Percentiles rank a stretch among this genome's conserved stretches.
phyloP scores from a whole-genome alignment of 2,888 invertebrate genomes.

The Polydrusus tereticollis region DNA sequence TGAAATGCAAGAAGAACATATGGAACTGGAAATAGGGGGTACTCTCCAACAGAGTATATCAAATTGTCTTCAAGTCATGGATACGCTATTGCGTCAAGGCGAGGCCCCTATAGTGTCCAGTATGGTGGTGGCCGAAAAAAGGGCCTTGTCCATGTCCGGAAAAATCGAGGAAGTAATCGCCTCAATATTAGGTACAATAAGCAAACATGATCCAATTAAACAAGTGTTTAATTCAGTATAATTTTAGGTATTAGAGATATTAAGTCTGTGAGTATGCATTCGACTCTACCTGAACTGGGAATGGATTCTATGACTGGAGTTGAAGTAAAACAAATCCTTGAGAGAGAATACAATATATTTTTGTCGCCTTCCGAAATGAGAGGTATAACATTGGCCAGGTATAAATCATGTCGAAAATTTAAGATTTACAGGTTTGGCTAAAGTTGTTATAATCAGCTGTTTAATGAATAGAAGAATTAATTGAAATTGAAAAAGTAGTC shows the following conservation, averaged over 20 bases:
- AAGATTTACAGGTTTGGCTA: no score
- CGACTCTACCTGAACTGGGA: slow-evolving; percentile 89
- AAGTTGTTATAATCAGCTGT: no score
- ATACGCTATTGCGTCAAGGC: slow-evolving; percentile 78
- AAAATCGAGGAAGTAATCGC: slow-evolving; percentile 80
- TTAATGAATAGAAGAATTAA: no score
- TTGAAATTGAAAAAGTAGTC: no score
- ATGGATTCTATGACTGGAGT: slow-evolving; percentile 98
- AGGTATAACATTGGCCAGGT: slow-evolving; percentile 81
- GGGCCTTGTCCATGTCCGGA: slow-evolving; percentile 72
- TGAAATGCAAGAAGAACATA: slow-evolving; percentile 69
- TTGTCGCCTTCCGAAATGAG: slow-evolving; percentile 90
- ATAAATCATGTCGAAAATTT: no score
- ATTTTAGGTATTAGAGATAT: slow-evolving; percentile 66
- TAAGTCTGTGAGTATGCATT: slow-evolving; percentile 78
- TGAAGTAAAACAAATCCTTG: slow-evolving; percentile 93
- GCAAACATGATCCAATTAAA: background rate
- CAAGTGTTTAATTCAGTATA: background rate
- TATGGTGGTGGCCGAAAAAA: slow-evolving; percentile 90
- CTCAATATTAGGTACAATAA: slow-evolving; percentile 70
- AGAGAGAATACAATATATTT: slow-evolving; percentile 89
- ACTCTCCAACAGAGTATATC: slow-evolving; percentile 78
- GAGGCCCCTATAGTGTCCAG: slow-evolving; percentile 76
- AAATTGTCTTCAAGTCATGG: slow-evolving; percentile 74
- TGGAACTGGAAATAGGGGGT: slow-evolving; percentile 70